These are phyloP conservation scores for Cataglyphis livida DNA, from an alignment of 2,888 invertebrate species.

Conservation along the genomic window DNA sequence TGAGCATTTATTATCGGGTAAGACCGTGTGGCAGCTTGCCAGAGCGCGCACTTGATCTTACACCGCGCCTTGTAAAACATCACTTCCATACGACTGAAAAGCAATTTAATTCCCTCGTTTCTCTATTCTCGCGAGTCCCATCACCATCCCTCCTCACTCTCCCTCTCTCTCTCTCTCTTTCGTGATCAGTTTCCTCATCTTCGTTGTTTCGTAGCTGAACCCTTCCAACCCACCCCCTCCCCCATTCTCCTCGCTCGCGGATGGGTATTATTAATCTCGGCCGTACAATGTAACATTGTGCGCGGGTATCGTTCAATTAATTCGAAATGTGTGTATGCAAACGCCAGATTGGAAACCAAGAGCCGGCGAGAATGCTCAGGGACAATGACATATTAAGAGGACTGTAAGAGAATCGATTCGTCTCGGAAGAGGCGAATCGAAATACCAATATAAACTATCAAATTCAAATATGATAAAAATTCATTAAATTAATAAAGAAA, in stretches of 20 bases:
- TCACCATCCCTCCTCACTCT: constrained; percentile 1
- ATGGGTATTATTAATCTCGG: constrained; percentile 80
- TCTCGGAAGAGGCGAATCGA: background rate
- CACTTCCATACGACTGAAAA: constrained; percentile 77
- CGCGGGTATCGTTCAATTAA: constrained; percentile 80
- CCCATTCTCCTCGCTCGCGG: constrained; percentile 58
- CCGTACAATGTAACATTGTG: constrained; percentile 79
- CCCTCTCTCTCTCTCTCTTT: background rate
- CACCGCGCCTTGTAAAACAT: constrained; percentile 76
- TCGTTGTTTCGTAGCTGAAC: constrained; percentile 5
- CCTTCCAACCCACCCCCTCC: constrained; percentile 29
- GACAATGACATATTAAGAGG: constrained; percentile 13
- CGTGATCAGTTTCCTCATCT: constrained; percentile 28
- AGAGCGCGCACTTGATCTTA: constrained; percentile 76
- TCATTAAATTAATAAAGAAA: background rate
- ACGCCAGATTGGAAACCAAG: constrained; percentile 71
- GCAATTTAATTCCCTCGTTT: constrained; percentile 77
- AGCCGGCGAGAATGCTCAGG: constrained; percentile 30
- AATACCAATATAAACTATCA: background rate
- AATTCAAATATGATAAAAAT: background rate
- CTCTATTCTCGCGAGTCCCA: constrained; percentile 52
- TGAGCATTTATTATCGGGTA: constrained; percentile 77
- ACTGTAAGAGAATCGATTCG: background rate
- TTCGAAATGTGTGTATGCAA: constrained; percentile 76
- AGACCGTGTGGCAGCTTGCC: constrained; percentile 76